Base-by-base conservation (phyloP, 2,888 invertebrate genomes). In the Hypsopygia costalis region DNA sequence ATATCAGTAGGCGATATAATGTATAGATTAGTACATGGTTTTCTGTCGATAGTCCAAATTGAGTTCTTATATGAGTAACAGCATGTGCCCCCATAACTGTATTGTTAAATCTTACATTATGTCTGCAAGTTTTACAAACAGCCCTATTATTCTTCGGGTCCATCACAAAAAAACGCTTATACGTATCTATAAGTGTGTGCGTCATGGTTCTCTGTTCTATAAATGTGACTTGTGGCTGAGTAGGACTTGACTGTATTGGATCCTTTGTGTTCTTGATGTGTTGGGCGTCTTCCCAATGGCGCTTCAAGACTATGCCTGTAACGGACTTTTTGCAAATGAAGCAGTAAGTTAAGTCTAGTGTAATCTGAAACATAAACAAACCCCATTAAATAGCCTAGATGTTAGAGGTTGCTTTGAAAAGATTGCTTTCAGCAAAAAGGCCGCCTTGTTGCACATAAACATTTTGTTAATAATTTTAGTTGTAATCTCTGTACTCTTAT, bases 281-380 rank as follows among this genome's bases (percentile, higher is more conserved):
- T 12, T 49, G 12, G 30, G 36, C 22, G 21, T 43, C 39, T 6
- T 38, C 29, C 49, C 52, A 65, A 40, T 73, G 77, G 3, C 37
- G 32, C 1, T n/a, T 44, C 36, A 1, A 67, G 51, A 6, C 33
- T 11, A 1, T 41, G n/a, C n/a, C 36, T 6, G 43, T 46, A 29
- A 62, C 55, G 35, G 50, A 48, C 36, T 55, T 53, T 29, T 65
- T 66, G 46, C 81, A 81, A n/a, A 49, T 46, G 21, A 78, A 81
- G 44, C 81, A 81, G 46, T 69, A 74, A 36, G 64, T 62, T 1
- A 35, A 53, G 1, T 64, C 44, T 2, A 50, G 44, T 20, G 62
- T 53, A 7, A 74, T 51, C 81, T 81, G 62, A 32, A 75, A 72
- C n/a, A 6, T 11, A 10, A 33, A 22, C 6, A 7, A 29, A 32